Evolutionary conservation across 1,140 invertebrate genomes (phyloP).

Genomic region (Papilio machaon): DNA sequence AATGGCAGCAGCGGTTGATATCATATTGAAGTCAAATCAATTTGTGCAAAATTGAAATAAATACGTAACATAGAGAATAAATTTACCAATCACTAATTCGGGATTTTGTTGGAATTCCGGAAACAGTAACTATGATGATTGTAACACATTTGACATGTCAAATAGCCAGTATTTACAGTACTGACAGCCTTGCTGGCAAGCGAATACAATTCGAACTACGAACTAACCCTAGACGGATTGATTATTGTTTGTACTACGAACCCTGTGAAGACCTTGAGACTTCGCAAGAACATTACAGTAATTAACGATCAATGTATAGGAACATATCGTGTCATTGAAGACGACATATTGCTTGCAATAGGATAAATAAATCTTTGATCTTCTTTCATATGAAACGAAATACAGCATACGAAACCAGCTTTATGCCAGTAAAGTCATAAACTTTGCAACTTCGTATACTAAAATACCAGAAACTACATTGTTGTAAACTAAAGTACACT

Average conservation of each 20-base stretch:
- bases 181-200: neutral
- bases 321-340: neutral
- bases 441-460: neutral
- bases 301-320: neutral
- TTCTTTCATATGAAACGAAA: neutral
- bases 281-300: neutral
- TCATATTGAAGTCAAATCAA: conserved; percentile 9
- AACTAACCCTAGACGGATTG: neutral
- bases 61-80: neutral
- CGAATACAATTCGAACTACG: neutral
- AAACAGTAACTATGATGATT: neutral
- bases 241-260: neutral
- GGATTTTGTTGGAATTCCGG: neutral
- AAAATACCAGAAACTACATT: conserved; percentile 20
- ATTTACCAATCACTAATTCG: neutral
- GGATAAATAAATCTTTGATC: no score
- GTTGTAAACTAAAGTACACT: conserved; percentile 5
- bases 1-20: neutral
- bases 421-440: neutral
- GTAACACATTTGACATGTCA: neutral
- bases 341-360: no score
- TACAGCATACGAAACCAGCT: neutral
- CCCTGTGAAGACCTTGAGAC: neutral
- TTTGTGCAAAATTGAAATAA: conserved; percentile 21
- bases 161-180: neutral